Conservation (phyloP, 2,797 vertebrate species). For the Emys orbicularis region DNA sequence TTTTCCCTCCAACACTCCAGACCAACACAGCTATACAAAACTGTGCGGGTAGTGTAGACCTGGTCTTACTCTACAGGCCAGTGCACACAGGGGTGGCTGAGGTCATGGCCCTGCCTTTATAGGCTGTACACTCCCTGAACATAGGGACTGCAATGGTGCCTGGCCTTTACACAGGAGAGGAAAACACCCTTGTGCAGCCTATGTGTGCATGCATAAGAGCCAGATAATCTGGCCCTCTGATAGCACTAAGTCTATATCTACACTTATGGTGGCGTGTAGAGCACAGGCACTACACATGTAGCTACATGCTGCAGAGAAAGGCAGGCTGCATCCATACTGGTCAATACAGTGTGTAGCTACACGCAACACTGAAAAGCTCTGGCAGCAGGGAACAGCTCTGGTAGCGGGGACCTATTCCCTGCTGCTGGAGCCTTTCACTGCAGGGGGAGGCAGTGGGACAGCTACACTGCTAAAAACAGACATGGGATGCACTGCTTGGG, state of each 20-base stretch:
- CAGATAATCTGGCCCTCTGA: neutral
- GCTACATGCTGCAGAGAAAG: neutral
- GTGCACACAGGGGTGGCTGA: neutral
- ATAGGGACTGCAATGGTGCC: neutral
- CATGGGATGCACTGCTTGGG: neutral
- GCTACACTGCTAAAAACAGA: neutral
- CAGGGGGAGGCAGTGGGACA: neutral
- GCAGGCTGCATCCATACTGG: neutral
- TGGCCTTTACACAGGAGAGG: neutral
- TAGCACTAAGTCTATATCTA: neutral
- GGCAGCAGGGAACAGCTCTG: neutral
- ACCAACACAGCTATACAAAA: too few relatives aligned
- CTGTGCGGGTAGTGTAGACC: too few relatives aligned
- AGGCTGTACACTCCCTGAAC: neutral
- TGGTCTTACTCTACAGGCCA: neutral
- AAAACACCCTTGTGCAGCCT: neutral
- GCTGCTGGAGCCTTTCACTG: neutral
- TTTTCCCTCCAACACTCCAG: too few relatives aligned
- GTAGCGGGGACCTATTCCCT: neutral
- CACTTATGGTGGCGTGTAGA: too few relatives aligned
- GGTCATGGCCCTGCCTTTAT: neutral
- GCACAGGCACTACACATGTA: too few relatives aligned
- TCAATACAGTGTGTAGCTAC: neutral
- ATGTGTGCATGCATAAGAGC: neutral
- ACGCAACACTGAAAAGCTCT: neutral